Base-by-base conservation (phyloP, 2,113 vertebrate genomes). In the Clarias gariepinus region DNA sequence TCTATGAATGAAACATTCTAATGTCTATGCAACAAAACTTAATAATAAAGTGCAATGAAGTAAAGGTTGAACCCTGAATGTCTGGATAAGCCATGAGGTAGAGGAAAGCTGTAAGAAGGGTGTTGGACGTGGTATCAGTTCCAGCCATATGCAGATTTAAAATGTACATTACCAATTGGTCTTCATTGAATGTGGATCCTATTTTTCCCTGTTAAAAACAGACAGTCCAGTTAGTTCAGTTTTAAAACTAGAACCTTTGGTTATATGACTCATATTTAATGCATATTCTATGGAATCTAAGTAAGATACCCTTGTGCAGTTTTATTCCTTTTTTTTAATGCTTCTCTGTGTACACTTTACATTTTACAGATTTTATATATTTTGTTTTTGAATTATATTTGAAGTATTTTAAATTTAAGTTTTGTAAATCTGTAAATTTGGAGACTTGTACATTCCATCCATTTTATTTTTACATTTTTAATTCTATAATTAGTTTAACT, bases 121-220 rank as follows among this genome's bases (percentile, higher is more conserved):
- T 92, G 87, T 89, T 92, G 76, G 91, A 90, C 1, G 89, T 91
- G 83, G 90, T 92, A 36, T 92, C 92, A 41, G 91, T 91, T 33
- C 91, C 91, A 84, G 89, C 89, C 30, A 81, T 7, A 53, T 87
- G 82, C 21, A 92, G 58, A 61, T 92, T 89, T 74, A 86, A 0
- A 30, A 88, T 28, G 10, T 77, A n/a, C 1, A 58, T 69, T 8
- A 90, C 7, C 23, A 92, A 76, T 76, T 88, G 82, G 5, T 57
- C 25, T 19, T 91, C 91, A 71, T 82, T 8, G 63, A 92, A 90
- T 3, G 82, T 25, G n/a, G 89, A 90, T 25, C 41, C 86, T 2
- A 86, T 68, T 0, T 19, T 66, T 79, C 57, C 81, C 88, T 88
- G 23, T 55, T 47, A 47, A 33, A 79, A 78, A 87, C 30, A 47